These are phyloP conservation scores for Ictalurus furcatus DNA, from an alignment of 2,113 vertebrate genomes.

Conservation along the genomic window DNA sequence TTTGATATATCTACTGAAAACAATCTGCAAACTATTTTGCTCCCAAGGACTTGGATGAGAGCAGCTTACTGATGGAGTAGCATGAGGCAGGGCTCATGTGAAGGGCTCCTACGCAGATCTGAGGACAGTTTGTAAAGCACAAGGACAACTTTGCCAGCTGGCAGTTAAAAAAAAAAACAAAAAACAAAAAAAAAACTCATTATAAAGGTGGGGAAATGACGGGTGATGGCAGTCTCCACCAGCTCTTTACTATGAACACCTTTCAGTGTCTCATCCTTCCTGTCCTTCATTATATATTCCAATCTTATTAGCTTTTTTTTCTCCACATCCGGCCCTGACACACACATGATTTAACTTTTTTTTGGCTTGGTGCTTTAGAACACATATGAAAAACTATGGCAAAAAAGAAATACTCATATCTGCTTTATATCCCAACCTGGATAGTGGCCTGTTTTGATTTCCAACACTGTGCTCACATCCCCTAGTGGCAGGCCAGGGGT, in stretches of 20 bases:
- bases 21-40: conserved; percentile 66
- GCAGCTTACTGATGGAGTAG: conserved; percentile 63
- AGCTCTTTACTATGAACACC: conserved; percentile 23
- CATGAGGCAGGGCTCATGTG: conserved; percentile 43
- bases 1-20: conserved; percentile 42
- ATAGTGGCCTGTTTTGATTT: conserved; percentile 68
- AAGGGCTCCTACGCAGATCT: conserved; percentile 53
- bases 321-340: neutral
- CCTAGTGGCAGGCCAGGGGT: conserved; percentile 63
- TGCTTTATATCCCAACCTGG: conserved; percentile 58
- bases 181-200: conserved; percentile 43
- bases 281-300: conserved; percentile 28
- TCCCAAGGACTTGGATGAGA: conserved; percentile 55
- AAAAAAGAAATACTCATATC: conserved; percentile 54
- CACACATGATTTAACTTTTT: conserved; percentile 50
- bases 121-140: conserved; percentile 91
- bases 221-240: conserved; percentile 1
- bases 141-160: conserved; percentile 86
- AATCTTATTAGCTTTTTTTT: neutral
- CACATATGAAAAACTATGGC: conserved; percentile 59
- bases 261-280: conserved; percentile 20
- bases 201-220: conserved; percentile 17
- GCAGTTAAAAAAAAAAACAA: conserved; percentile 69
- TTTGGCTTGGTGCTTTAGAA: conserved; percentile 71
- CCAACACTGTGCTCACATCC: conserved; percentile 76